Evolutionary conservation across 2,797 vertebrate genomes (phyloP).

Genomic region (Pseudocheirus occidentalis): DNA sequence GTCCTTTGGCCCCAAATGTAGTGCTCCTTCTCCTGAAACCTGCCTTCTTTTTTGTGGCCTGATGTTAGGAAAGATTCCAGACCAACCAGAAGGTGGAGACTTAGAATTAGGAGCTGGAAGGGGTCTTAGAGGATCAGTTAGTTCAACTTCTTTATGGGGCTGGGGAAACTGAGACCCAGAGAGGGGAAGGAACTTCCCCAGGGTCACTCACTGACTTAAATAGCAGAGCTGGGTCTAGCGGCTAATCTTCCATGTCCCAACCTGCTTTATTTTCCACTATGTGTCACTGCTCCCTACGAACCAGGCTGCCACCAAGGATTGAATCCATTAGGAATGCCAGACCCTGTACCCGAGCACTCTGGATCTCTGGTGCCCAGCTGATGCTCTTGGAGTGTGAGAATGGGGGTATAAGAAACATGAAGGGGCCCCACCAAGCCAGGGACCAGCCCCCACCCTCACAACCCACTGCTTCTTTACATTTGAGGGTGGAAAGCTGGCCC

Average conservation of each 20-base stretch:
- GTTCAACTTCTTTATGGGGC: no score
- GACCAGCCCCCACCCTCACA: not conserved
- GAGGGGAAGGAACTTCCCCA: no score
- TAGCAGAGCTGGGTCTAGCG: not conserved
- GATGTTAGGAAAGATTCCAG: no score
- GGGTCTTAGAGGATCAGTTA: not conserved
- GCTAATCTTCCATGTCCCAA: not conserved
- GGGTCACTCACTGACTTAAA: not conserved
- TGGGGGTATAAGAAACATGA: not conserved
- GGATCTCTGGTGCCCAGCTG: not conserved
- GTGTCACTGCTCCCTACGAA: not conserved
- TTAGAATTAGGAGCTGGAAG: not conserved
- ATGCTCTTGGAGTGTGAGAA: not conserved
- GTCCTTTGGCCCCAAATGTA: no score
- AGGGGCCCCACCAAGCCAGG: not conserved
- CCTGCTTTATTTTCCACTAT: not conserved
- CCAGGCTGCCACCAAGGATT: not conserved
- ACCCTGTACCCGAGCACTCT: not conserved
- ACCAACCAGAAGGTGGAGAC: no score
- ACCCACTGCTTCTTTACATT: conserved; percentile 10
- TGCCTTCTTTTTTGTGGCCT: no score
- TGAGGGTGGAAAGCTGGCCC: not conserved
- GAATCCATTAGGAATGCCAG: not conserved
- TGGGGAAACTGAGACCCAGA: no score
- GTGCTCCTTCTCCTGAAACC: no score